Evolutionary conservation across 2,797 vertebrate genomes (phyloP).

Genomic region (Enteromius viviparus): DNA sequence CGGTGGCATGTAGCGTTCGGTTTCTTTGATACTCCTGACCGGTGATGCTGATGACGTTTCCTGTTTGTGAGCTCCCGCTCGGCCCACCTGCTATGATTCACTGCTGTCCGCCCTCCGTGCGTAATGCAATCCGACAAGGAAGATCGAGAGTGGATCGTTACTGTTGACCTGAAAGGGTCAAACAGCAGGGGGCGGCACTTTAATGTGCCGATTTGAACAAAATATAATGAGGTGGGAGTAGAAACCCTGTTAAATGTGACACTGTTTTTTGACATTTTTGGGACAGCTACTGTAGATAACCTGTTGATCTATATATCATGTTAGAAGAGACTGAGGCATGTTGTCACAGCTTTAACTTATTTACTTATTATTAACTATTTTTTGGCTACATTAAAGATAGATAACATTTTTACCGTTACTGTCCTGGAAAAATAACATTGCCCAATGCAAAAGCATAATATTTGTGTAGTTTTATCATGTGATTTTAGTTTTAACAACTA

Average conservation of each 20-base stretch:
- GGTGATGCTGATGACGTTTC: conserved; percentile 46
- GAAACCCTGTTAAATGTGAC: not conserved
- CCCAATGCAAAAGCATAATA: not conserved
- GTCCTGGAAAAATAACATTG: not conserved
- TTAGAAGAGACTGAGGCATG: not conserved
- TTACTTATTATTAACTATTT: not conserved
- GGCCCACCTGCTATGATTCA: conserved; percentile 54
- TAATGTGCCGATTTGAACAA: not conserved
- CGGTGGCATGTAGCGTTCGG: conserved; percentile 2
- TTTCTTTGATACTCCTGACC: conserved; percentile 41
- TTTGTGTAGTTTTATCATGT: not conserved
- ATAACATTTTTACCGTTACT: not conserved
- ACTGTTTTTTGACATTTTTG: not conserved
- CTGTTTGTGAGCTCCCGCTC: conserved; percentile 26
- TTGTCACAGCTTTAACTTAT: not conserved
- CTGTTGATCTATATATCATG: conserved; percentile 27
- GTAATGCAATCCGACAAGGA: conserved; percentile 54
- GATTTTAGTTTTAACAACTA: not conserved
- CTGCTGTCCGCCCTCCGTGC: conserved; percentile 35
- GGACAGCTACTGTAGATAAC: not conserved
- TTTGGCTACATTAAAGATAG: not conserved
- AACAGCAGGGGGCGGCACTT: conserved; percentile 26
- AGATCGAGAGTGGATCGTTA: conserved; percentile 24
- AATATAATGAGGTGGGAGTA: not conserved
- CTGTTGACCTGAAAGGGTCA: conserved; percentile 52